phyloP scores from a whole-genome alignment of 2,113 vertebrate species.

The Nematolebias whitei region DNA sequence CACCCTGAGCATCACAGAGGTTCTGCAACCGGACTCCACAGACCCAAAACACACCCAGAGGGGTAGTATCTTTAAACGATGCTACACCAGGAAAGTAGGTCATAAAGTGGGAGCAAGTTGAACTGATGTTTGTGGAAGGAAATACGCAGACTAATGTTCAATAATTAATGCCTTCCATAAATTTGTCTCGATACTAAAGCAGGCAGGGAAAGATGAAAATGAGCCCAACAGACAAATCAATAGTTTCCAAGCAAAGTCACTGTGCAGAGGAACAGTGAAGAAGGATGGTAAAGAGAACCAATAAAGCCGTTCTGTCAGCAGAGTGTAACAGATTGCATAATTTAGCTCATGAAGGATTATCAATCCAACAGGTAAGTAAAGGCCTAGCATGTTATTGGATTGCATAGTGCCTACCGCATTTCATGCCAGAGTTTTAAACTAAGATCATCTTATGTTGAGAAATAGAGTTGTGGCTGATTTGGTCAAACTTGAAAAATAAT shows the following conservation, averaged over 20 bases:
- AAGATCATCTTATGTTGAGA: no score
- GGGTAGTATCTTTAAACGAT: conserved; percentile 64
- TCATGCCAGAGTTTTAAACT: no score
- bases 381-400: no score
- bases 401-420: no score
- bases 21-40: conserved; percentile 54
- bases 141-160: conserved; percentile 51
- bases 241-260: conserved; percentile 49
- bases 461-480: no score
- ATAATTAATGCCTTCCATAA: conserved; percentile 51
- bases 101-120: conserved; percentile 55
- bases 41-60: conserved; percentile 51
- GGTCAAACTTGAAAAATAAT: no score
- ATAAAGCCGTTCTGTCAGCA: conserved; percentile 48
- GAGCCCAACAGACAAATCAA: conserved; percentile 17
- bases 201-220: conserved; percentile 29
- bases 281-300: conserved; percentile 31
- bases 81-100: conserved; percentile 63
- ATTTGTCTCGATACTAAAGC: conserved; percentile 41
- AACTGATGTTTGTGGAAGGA: conserved; percentile 62
- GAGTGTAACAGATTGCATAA: conserved; percentile 38
- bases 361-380: conserved; percentile 13
- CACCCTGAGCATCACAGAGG: conserved; percentile 46
- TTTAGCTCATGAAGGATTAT: conserved; percentile 35
- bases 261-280: conserved; percentile 42